These are phyloP conservation scores for Forficula auricularia DNA, from an alignment of 1,140 invertebrate species.

Conservation along the genomic window DNA sequence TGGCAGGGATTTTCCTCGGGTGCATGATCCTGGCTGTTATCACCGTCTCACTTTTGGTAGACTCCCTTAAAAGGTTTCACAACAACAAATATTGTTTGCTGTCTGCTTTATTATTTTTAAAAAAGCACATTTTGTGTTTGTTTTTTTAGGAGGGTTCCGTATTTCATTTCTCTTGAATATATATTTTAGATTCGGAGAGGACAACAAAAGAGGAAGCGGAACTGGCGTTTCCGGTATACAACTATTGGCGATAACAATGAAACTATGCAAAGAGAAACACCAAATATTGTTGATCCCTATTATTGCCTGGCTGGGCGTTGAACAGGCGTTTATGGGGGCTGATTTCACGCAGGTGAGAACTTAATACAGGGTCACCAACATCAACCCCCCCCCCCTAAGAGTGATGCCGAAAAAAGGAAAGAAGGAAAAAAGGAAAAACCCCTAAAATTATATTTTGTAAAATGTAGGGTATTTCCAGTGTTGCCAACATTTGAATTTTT, in stretches of 20 bases:
- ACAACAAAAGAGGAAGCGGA: constrained; percentile 20
- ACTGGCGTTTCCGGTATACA: constrained; percentile 33
- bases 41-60: constrained; percentile 63
- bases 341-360: constrained; percentile 68
- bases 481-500: no score
- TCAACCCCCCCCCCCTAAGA: not conserved
- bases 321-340: constrained; percentile 79
- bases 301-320: constrained; percentile 85
- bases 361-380: no score
- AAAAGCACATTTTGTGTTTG: no score
- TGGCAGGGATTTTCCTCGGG: constrained; percentile 65
- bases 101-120: no score
- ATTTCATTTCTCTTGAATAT: not conserved
- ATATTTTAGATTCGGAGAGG: constrained; percentile 26
- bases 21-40: constrained; percentile 58
- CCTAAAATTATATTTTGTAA: no score
- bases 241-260: constrained; percentile 59
- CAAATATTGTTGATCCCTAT: constrained; percentile 75
- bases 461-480: no score
- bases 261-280: constrained; percentile 52
- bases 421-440: not conserved
- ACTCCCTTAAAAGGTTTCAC: constrained; percentile 52
- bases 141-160: no score
- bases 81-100: no score
- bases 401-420: not conserved